phyloP scores from a whole-genome alignment of 2,113 vertebrate species.

The Tetrao urogallus region DNA sequence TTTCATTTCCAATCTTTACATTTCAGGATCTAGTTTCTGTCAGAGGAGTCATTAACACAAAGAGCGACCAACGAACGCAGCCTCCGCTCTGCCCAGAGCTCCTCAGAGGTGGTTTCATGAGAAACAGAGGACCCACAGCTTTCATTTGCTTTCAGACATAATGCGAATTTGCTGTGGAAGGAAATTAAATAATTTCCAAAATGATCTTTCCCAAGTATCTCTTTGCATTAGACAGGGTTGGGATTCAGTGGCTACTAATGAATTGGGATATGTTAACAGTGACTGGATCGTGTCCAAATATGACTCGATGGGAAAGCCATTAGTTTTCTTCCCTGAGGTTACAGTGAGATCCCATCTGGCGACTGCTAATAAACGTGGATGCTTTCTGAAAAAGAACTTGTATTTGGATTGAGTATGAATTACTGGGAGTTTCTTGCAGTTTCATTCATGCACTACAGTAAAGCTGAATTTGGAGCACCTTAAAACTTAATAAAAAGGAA shows the following conservation, averaged over 20 bases:
- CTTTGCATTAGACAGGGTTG: slow-evolving; percentile 16
- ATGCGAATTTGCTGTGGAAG: slow-evolving; percentile 22
- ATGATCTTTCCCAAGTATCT: slow-evolving; percentile 10
- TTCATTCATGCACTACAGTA: neutral
- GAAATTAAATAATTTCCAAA: slow-evolving; percentile 46
- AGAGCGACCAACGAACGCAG: neutral
- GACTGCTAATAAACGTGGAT: slow-evolving; percentile 64
- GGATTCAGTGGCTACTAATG: slow-evolving; percentile 52
- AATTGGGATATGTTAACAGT: slow-evolving; percentile 57
- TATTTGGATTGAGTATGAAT: slow-evolving; percentile 32
- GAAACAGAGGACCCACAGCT: neutral
- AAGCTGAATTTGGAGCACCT: neutral
- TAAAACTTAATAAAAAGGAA: neutral
- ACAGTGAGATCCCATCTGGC: slow-evolving; percentile 64
- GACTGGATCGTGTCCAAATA: slow-evolving; percentile 68
- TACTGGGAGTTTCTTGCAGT: slow-evolving; percentile 34
- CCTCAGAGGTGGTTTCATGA: neutral
- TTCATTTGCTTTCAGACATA: neutral
- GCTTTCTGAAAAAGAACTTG: neutral
- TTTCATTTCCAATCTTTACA: neutral
- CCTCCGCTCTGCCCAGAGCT: neutral
- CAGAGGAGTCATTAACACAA: neutral
- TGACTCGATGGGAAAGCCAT: slow-evolving; percentile 69
- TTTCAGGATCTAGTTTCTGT: slow-evolving; percentile 2
- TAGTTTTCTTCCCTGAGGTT: slow-evolving; percentile 68